Percentiles rank a stretch among this genome's conserved stretches.
phyloP scores from a whole-genome alignment of 1,140 invertebrate genomes.

The Laupala kohalensis region DNA sequence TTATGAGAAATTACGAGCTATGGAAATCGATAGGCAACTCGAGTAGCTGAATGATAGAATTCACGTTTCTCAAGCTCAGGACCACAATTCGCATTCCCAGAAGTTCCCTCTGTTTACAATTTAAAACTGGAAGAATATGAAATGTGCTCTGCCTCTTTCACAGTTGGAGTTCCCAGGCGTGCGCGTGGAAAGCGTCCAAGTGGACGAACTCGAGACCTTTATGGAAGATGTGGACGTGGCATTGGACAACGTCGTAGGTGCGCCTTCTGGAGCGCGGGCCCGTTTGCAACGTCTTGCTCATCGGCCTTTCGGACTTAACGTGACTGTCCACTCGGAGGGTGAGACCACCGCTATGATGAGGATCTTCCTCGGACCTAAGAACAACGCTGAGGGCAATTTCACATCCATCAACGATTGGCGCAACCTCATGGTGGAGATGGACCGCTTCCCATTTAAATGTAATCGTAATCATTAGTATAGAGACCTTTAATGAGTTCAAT shows the following conservation, averaged over 20 bases:
- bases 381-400: conserved; percentile 37
- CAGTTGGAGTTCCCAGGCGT: conserved; percentile 43
- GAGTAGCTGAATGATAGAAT: no score
- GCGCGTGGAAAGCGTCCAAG: conserved; percentile 42
- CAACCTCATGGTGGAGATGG: conserved; percentile 49
- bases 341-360: conserved; percentile 38
- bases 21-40: no score
- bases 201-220: conserved; percentile 29
- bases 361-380: conserved; percentile 55
- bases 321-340: conserved; percentile 41
- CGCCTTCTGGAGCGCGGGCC: conserved; percentile 20
- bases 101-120: no score
- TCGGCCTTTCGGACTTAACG: conserved; percentile 46
- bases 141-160: background rate
- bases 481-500: background rate
- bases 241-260: conserved; percentile 19
- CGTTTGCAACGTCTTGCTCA: conserved; percentile 43
- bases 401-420: conserved; percentile 33
- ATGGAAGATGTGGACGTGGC: conserved; percentile 22
- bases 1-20: no score
- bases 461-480: conserved; percentile 14
- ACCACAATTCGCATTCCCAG: no score
- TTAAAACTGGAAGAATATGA: background rate
- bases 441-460: conserved; percentile 29
- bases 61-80: no score